Evolutionary conservation across 2,113 vertebrate species (phyloP), one percentile per base, ranked within the genome.

Genomic region (Speoplatyrhinus poulsoni): DNA sequence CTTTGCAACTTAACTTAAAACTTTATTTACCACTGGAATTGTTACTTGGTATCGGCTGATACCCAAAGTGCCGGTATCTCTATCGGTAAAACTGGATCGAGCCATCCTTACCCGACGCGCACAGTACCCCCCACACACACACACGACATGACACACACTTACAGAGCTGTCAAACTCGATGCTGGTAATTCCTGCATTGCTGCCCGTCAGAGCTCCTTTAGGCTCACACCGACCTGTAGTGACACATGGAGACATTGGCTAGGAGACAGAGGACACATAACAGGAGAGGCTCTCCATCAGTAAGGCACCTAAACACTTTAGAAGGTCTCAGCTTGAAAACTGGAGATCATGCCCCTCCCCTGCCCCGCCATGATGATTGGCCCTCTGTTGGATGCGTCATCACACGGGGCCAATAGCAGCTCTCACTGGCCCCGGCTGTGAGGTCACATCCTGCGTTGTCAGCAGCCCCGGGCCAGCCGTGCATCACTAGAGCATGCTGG

Each of bases 121-220:
- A 26, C 26, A 26, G 26, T 26, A 26, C 26, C 26, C 26, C 2
- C 1, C 26, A 26, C 26, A 2, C 26, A 26, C 26, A 82, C 80
- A 96, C 96, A n/a, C n/a, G n/a, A n/a, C n/a, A n/a, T n/a, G n/a
- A 19, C 19, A 19, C 26, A 82, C 80, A 96, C 96, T 96, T 69
- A 99, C 98, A 60, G 96, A 91, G 62, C 95, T 97, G 86, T 99
- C 98, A 32, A 99, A 99, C 52, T 99, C 96, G 36, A 99, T 97
- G 86, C 97, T 98, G 84, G 98, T 99, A 86, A 99, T 98, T 52
- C 98, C 98, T 1, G 98, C 98, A 1, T 99, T 99, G 75, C 98
- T 99, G 75, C 98, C 97, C 0, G 95, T 95, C 16, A 99, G 90
- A 12, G 96, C 89, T 5, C 95, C 96, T 87, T 98, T 98, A 12